Evolutionary conservation across 2,113 vertebrate species (phyloP).

Genomic region (Amia ocellicauda): DNA sequence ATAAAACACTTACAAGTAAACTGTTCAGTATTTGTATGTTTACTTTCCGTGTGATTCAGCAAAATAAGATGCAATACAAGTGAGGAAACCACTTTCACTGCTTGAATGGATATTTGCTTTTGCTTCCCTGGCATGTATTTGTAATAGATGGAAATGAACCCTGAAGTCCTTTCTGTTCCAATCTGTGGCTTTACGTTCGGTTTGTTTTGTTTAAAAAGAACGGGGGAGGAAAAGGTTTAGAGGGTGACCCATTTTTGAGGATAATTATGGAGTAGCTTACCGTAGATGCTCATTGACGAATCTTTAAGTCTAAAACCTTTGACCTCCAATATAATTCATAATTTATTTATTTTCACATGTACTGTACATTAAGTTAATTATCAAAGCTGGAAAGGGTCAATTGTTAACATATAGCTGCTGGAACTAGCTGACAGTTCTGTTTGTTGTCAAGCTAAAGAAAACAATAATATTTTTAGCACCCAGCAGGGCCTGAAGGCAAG

Average conservation of each 20-base stretch:
- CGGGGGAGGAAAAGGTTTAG: neutral
- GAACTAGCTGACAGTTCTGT: constrained; percentile 2
- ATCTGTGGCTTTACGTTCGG: neutral
- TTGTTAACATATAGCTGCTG: neutral
- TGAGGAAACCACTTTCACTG: neutral
- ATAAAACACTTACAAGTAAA: neutral
- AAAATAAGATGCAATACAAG: neutral
- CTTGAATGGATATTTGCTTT: constrained; percentile 1
- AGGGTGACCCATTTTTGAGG: neutral
- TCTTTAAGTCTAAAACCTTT: no score
- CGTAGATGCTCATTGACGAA: neutral
- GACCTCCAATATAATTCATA: no score
- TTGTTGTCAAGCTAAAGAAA: neutral
- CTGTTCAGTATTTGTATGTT: neutral
- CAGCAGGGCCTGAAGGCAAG: neutral
- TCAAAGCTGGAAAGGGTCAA: neutral
- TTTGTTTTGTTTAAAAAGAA: neutral
- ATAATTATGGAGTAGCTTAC: neutral
- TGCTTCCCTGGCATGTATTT: constrained; percentile 2
- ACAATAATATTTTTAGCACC: neutral
- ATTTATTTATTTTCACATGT: no score
- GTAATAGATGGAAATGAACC: constrained; percentile 3
- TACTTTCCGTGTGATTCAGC: neutral
- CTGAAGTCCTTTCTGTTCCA: neutral
- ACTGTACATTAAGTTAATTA: no score